These are phyloP conservation scores for Danio choprae DNA, from an alignment of 2,797 vertebrate species.

Conservation along the genomic window DNA sequence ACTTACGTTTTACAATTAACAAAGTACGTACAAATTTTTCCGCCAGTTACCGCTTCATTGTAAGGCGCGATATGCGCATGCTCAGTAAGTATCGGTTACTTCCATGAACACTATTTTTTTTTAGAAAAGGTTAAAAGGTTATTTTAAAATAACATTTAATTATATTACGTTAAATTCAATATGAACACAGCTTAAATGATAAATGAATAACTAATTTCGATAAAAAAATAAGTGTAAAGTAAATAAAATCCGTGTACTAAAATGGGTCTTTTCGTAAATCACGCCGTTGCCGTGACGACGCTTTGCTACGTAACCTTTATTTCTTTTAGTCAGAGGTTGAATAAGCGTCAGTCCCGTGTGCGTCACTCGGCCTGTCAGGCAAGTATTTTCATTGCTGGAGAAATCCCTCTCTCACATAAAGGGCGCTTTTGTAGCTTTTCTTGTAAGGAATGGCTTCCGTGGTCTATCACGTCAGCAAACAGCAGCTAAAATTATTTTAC, in stretches of 20 bases:
- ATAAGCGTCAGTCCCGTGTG: conserved; percentile 38
- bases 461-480: conserved; percentile 49
- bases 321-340: conserved; percentile 32
- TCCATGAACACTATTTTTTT: background rate
- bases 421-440: conserved; percentile 41
- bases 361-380: conserved; percentile 44
- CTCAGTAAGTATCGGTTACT: background rate
- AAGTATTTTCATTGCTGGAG: conserved; percentile 41
- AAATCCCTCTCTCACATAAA: conserved; percentile 49
- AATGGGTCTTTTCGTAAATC: conserved; percentile 12
- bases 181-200: too few species aligned
- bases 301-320: conserved; percentile 33
- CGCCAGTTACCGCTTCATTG: background rate
- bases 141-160: too few species aligned
- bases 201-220: background rate
- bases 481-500: conserved; percentile 40
- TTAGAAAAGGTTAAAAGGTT: too few species aligned
- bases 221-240: background rate
- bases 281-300: conserved; percentile 40
- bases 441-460: conserved; percentile 43
- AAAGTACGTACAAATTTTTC: background rate
- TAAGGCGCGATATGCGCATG: conserved; percentile 28
- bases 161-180: too few species aligned
- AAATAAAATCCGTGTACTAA: background rate
- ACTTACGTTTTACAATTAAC: conserved; percentile 8